These are phyloP conservation scores for Parapsyche elsis DNA, from an alignment of 1,140 invertebrate genomes.

Conservation along the genomic window DNA sequence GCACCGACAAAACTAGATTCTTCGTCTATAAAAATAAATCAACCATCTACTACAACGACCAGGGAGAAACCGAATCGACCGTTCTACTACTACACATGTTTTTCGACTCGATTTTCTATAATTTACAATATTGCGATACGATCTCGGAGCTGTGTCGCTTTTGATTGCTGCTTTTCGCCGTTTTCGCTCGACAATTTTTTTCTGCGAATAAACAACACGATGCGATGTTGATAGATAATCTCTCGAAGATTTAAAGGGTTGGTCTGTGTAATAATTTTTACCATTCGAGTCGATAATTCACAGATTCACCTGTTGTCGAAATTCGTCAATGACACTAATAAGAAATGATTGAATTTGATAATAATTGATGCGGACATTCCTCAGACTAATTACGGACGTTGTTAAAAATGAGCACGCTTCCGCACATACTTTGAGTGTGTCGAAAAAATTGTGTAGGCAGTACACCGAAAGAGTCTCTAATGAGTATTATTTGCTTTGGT, in stretches of 20 bases:
- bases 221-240: constrained; percentile 5
- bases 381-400: too few relatives aligned
- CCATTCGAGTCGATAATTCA: constrained; percentile 27
- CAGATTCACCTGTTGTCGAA: constrained; percentile 22
- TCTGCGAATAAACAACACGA: not conserved
- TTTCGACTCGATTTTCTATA: constrained; percentile 25
- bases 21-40: constrained; percentile 16
- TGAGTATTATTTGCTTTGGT: not conserved
- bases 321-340: constrained; percentile 3
- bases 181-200: constrained; percentile 32
- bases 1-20: not conserved
- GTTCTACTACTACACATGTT: constrained; percentile 11
- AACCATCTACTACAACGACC: constrained; percentile 13
- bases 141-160: not conserved
- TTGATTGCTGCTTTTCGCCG: not conserved
- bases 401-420: too few relatives aligned
- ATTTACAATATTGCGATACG: not conserved
- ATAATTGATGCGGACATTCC: too few relatives aligned
- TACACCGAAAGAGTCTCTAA: not conserved
- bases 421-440: too few relatives aligned
- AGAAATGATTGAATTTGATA: not conserved
- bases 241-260: constrained; percentile 41
- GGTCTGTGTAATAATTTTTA: constrained; percentile 3
- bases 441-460: too few relatives aligned
- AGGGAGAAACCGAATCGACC: constrained; percentile 10